Evolutionary conservation across 1,140 invertebrate species (phyloP), one percentile per base, ranked within the genome.

Genomic region (Drosophila bipectinata): DNA sequence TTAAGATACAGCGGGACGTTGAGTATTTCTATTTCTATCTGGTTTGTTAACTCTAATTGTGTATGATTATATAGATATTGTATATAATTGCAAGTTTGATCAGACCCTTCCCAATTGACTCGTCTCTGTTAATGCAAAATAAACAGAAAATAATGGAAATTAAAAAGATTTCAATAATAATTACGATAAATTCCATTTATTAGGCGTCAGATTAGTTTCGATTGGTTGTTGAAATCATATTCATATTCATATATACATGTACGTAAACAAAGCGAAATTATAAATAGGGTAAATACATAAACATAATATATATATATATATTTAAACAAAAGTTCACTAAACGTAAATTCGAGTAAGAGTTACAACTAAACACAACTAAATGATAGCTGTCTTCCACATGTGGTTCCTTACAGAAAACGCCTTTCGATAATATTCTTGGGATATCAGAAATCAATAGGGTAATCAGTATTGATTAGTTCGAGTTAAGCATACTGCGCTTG

Each of bases 151-250:
- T 44, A 24, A 45, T 34, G 32, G 28, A 48, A 47, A 18, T 47
- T 1, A 32, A 34, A 63, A 54, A 30, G 21, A 28, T 57, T 54
- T 52, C 18, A 59, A 72, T 18, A 60, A 66, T 32, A 18, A 48
- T 14, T 66, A 80, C 56, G 73, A 81, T 84, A 81, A 60, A 64
- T 64, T 84, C 77, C 81, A 82, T 85, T 85, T 87, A 87, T 85
- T 85, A 72, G 80, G 72, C 52, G 81, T 84, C 81, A 84, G 48
- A 87, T 82, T 80, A 85, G 72, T 85, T 74, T 63, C 47, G 57
- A 51, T 67, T 60, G 52, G 30, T 68, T 75, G 30, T 61, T 68
- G 49, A 73, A 69, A 73, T 77, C 56, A 75, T 88, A 82, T 48
- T 67, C 41, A 49, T 55, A 56, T 21, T 21, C 9, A 60, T 60